phyloP scores from a whole-genome alignment of 2,888 invertebrate genomes.

The Aspidapion aeneum region DNA sequence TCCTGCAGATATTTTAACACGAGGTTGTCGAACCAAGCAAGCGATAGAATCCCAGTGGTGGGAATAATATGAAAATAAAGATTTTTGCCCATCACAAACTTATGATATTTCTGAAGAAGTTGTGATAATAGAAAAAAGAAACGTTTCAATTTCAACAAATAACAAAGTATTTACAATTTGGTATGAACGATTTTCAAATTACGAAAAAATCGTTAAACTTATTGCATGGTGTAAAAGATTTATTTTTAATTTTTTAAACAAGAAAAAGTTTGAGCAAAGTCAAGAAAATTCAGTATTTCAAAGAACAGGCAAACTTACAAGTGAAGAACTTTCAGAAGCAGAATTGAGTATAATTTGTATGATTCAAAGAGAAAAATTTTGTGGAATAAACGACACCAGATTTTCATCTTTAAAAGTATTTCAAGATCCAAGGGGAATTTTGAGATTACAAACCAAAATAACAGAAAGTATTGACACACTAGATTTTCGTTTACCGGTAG shows the following conservation, averaged over 20 bases:
- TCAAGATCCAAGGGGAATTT: background rate
- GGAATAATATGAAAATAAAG: background rate
- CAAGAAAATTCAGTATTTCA: background rate
- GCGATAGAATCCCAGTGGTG: background rate
- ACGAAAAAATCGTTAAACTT: background rate
- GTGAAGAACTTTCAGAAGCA: background rate
- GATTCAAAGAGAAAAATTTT: background rate
- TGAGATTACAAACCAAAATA: conserved; percentile 6
- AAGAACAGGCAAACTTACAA: background rate
- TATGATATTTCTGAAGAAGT: background rate
- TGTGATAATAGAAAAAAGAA: background rate
- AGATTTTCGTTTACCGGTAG: conserved; percentile 17
- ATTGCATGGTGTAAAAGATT: background rate
- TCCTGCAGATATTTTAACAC: background rate
- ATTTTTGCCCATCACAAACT: background rate
- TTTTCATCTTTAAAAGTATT: too few relatives aligned
- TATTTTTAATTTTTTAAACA: background rate
- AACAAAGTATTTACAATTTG: background rate
- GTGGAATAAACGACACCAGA: too few relatives aligned
- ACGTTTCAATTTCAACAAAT: background rate
- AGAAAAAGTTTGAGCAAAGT: background rate
- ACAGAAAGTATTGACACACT: conserved; percentile 16
- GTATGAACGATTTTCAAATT: background rate
- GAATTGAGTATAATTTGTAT: background rate
- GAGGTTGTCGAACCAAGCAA: background rate